Conservation (phyloP, 2,888 invertebrate species). For the Ptilodon capucinus region DNA sequence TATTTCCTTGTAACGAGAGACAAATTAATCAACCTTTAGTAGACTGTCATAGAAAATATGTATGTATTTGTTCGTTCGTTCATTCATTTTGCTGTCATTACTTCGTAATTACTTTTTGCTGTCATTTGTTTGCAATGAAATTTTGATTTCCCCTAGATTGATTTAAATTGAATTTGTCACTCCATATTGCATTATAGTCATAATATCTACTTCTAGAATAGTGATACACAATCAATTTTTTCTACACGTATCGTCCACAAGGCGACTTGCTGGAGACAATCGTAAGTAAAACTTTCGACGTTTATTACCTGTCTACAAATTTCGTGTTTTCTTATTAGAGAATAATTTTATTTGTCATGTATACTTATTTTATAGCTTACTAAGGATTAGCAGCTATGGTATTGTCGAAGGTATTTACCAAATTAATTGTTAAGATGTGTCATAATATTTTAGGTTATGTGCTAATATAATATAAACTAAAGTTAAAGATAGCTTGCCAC, state of each 20-base stretch:
- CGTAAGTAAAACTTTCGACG: not conserved
- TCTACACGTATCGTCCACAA: not conserved
- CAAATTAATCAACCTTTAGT: too few relatives aligned
- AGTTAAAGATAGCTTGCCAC: not conserved
- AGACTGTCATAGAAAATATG: too few relatives aligned
- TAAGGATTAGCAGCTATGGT: constrained; percentile 64
- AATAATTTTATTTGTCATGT: constrained; percentile 3
- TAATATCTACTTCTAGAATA: too few relatives aligned
- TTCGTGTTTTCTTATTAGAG: not conserved
- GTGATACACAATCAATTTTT: not conserved
- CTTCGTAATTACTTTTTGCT: too few relatives aligned
- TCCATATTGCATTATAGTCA: too few relatives aligned
- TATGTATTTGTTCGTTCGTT: too few relatives aligned
- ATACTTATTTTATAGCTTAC: constrained; percentile 52
- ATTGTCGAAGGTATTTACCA: constrained; percentile 53
- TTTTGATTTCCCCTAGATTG: too few relatives aligned
- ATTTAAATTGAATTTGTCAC: too few relatives aligned
- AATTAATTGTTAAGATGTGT: constrained; percentile 38
- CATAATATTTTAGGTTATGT: constrained; percentile 51
- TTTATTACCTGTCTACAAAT: not conserved
- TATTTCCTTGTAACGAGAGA: too few relatives aligned
- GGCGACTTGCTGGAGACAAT: not conserved
- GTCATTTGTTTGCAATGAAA: too few relatives aligned
- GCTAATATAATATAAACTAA: not conserved
- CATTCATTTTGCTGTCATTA: too few relatives aligned